Evolutionary conservation across 2,113 vertebrate genomes (phyloP).

Genomic region (Channa argus): DNA sequence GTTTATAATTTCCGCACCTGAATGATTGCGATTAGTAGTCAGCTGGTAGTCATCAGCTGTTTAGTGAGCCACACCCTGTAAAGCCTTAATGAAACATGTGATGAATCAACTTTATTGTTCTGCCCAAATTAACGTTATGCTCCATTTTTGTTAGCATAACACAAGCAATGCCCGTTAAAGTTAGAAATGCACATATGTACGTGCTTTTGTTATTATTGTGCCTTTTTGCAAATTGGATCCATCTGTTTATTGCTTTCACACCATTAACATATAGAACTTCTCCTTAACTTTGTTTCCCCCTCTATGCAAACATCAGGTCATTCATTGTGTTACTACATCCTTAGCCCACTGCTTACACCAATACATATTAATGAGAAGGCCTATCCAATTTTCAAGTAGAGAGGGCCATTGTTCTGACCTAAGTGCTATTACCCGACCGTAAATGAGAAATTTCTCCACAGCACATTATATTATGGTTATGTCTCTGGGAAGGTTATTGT

Average conservation of each 20-base stretch:
- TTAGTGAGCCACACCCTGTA: not conserved
- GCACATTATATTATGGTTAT: constrained; percentile 67
- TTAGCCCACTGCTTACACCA: constrained; percentile 39
- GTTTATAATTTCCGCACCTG: not conserved
- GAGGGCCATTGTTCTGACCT: constrained; percentile 64
- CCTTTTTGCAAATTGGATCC: not conserved
- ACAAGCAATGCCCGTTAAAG: not conserved
- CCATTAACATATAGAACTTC: constrained; percentile 11
- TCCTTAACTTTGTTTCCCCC: constrained; percentile 16
- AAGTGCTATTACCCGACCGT: constrained; percentile 62
- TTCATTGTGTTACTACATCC: constrained; percentile 28
- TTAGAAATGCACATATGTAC: not conserved
- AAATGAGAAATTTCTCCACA: constrained; percentile 67
- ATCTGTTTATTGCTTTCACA: not conserved
- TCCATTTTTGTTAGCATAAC: not conserved
- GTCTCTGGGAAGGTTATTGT: constrained; percentile 63
- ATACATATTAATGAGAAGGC: constrained; percentile 67
- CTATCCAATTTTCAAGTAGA: constrained; percentile 56
- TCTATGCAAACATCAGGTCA: constrained; percentile 27
- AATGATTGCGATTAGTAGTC: not conserved
- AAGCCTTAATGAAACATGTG: not conserved
- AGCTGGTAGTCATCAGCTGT: constrained; percentile 4
- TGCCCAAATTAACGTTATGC: not conserved
- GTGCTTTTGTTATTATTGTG: not conserved
- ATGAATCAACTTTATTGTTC: not conserved